Evolutionary conservation across 1,140 invertebrate species (phyloP), one percentile per base, ranked within the genome.

Genomic region (Acyrthosiphon pisum): DNA sequence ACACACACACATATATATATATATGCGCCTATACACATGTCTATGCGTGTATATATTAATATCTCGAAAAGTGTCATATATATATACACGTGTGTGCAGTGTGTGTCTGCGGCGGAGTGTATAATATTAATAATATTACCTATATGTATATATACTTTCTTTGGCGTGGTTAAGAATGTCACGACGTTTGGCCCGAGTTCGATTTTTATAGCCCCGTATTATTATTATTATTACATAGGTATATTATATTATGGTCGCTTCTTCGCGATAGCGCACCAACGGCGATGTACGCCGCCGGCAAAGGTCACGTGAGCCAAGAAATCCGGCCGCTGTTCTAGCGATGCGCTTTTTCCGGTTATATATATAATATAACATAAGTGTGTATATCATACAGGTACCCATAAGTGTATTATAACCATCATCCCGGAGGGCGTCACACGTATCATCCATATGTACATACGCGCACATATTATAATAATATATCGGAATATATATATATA

Each of bases 151-250:
- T 81, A 84, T 84, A 84, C 84, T 86, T 86, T 86, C 81, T 84
- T 84, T 23, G 20, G 18, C 26, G 11, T 44, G 84, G 84, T 46
- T 46, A 46, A 86, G 84, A 86, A 86, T 46, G 84, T 86, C 84
- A 86, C 84, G 84, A 86, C 84, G 84, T 84, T 84, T 84, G 81
- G 81, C 81, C 81, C 37, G 35, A 84, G 37, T 41, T 84, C 81
- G 81, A 41, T 84, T 84, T 84, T 84, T 84, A 37, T 84, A 84
- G 81, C 81, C 20, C 37, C 37, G 37, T 41, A 84, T 23, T 37
- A 81, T 81, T 35, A 81, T 81, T n/a, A 81, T 50, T 50, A 50
- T 50, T 50, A 50, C 14, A 22, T 53, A 23, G 50, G 50, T 53
- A 53, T 53, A 53, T 53, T 53, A 53, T 53, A 53, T 53, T 83